phyloP scores from a whole-genome alignment of 2,113 vertebrate genomes.

The Urocolius indicus region DNA sequence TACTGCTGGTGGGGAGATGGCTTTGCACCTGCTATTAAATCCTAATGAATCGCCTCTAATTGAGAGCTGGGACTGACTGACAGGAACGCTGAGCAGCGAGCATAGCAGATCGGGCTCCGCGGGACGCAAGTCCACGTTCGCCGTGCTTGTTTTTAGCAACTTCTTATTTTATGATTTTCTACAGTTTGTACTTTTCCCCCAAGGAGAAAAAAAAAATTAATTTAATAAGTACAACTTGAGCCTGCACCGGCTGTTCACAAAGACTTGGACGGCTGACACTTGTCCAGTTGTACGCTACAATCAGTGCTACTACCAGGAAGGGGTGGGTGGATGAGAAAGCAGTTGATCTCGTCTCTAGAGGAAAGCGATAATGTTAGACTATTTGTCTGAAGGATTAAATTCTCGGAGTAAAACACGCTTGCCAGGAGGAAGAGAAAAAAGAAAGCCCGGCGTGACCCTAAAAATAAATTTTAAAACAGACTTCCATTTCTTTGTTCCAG shows the following conservation, averaged over 20 bases:
- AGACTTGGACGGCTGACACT: neutral
- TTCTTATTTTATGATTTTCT: neutral
- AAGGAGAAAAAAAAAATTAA: neutral
- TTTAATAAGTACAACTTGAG: neutral
- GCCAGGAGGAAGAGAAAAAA: neutral
- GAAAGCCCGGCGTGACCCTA: neutral
- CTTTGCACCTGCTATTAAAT: slow-evolving; percentile 72
- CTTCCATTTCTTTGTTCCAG: neutral
- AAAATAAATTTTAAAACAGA: neutral
- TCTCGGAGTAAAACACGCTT: neutral
- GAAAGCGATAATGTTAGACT: slow-evolving; percentile 11
- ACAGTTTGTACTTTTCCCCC: fast-evolving
- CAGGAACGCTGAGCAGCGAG: neutral
- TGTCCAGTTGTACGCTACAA: slow-evolving; percentile 15
- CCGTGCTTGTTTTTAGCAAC: neutral
- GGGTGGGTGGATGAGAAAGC: neutral
- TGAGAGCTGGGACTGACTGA: neutral
- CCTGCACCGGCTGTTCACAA: neutral
- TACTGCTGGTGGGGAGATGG: neutral
- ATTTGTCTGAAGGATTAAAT: slow-evolving; percentile 24
- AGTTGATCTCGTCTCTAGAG: slow-evolving; percentile 23
- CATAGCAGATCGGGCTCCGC: neutral
- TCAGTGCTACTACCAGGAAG: slow-evolving; percentile 4
- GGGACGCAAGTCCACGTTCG: neutral
- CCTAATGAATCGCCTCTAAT: neutral